Evolutionary conservation across 2,888 invertebrate species (phyloP), one percentile per base, ranked within the genome.

Genomic region (Copidosoma aretas): DNA sequence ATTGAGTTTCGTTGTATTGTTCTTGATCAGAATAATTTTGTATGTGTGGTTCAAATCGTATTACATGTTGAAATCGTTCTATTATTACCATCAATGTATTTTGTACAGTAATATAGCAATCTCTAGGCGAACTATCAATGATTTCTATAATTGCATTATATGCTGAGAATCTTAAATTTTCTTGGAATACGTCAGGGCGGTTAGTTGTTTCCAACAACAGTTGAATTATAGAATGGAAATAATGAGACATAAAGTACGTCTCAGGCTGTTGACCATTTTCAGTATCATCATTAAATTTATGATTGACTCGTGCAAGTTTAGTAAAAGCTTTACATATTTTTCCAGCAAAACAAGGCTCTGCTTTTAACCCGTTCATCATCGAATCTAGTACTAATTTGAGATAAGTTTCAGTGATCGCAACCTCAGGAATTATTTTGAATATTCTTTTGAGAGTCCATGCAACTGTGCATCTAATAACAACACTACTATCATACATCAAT

Each of bases 241-340:
- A 98, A 71, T 90, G 90, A 0, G 97, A 96, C 82, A 99, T 89
- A 75, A 95, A 93, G 81, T 97, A 98, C 0, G 98, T 98, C 72
- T 93, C 90, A 0, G 98, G 93, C 73, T 89, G 93, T 63, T 89
- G 89, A 8, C 89, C 88, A 43, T 89, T 90, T 53, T 87, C 89
- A 46, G 86, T 83, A n/a, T 78, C 74, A 72, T 91, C 91, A 0
- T 93, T 93, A 1, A 93, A 91, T 78, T 99, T 98, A 79, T 95
- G 98, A 1, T 97, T 97, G 2, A 98, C 97, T 84, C 98, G 97
- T 0, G 98, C 97, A 58, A 99, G 86, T 41, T 97, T 96, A 24
- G 96, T 96, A 79, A 99, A 95, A 0, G 99, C 98, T 99, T 99
- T 99, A 83, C 99, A 99, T 15, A 98, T 97, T 84, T 99, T 99